phyloP scores from a whole-genome alignment of 2,888 invertebrate species.

The Tipula vernalis region DNA sequence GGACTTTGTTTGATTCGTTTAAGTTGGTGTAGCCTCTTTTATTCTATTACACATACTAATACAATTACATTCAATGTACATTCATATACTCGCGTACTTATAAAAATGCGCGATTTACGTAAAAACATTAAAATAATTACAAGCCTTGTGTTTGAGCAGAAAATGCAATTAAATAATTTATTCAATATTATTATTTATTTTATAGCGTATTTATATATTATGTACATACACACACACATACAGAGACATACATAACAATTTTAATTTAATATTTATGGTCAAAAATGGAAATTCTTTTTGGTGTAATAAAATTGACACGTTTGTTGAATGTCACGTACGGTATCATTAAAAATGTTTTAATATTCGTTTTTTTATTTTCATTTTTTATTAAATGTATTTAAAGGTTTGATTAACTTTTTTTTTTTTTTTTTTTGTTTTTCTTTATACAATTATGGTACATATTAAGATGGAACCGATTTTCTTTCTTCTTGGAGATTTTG shows the following conservation, averaged over 20 bases:
- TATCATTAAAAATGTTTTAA: neutral
- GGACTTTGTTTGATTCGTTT: neutral
- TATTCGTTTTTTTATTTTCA: neutral
- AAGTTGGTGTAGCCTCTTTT: neutral
- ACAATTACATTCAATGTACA: neutral
- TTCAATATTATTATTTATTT: conserved; percentile 9
- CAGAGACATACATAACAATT: neutral
- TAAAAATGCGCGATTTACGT: no score
- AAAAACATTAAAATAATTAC: neutral
- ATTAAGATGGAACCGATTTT: neutral
- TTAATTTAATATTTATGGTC: neutral
- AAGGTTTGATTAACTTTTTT: neutral
- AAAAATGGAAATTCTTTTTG: neutral
- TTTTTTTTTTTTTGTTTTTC: neutral
- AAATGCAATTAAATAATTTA: conserved; percentile 11
- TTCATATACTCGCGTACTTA: neutral
- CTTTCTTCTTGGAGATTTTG: neutral
- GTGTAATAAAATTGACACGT: conserved; percentile 7
- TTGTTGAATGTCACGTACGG: neutral
- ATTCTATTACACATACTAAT: neutral
- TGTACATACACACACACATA: neutral
- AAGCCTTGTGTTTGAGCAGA: neutral
- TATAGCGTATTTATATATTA: neutral
- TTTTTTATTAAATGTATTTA: neutral
- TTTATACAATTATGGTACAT: neutral